Conservation (phyloP, 1,140 invertebrate species). For the Drosophila seguyi region DNA sequence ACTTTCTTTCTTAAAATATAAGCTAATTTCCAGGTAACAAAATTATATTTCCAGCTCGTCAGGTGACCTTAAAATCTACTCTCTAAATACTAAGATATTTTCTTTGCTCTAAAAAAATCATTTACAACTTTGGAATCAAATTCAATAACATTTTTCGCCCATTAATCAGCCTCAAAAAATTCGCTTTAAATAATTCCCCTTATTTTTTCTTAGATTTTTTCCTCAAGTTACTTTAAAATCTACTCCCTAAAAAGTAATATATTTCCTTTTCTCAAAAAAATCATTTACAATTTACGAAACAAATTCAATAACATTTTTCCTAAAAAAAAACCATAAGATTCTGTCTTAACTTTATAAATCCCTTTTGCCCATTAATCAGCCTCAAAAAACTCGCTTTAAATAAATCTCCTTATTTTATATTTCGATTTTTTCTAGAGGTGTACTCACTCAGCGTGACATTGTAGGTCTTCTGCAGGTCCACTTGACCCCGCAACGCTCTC, state of each 20-base stretch:
- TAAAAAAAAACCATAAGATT: background rate
- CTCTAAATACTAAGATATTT: no score
- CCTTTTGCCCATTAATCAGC: background rate
- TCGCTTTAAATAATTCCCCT: no score
- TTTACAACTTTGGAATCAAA: no score
- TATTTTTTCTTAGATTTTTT: no score
- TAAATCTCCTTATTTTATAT: background rate
- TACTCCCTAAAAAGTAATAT: background rate
- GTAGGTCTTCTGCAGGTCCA: constrained; percentile 95
- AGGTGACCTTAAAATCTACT: no score
- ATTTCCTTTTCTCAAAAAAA: background rate
- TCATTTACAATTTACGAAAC: background rate
- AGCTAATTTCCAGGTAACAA: background rate
- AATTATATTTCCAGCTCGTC: no score
- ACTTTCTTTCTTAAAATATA: background rate
- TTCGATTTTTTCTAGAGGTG: background rate
- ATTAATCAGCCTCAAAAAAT: no score
- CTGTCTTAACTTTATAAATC: background rate
- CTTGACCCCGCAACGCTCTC: constrained; percentile 95
- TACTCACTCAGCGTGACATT: constrained; percentile 96
- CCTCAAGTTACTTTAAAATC: background rate
- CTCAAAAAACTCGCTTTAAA: background rate
- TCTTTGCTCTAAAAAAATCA: no score
- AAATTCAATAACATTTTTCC: background rate
- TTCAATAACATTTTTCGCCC: no score